Base-by-base conservation (phyloP, 2,113 vertebrate species). In the Myanophis thanlyinensis region DNA sequence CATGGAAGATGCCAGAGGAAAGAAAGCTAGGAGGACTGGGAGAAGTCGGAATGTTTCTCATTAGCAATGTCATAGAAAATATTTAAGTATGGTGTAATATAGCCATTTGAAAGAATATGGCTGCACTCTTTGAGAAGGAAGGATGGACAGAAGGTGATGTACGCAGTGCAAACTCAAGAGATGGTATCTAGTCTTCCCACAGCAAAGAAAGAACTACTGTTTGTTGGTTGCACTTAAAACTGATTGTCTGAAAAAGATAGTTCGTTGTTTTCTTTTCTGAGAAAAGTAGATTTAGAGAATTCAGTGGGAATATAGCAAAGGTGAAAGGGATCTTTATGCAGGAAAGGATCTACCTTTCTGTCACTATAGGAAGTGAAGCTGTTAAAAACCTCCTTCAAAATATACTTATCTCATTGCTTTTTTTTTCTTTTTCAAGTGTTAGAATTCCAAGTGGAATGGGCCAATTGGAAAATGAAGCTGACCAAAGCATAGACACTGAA, bases 311-410 rank as follows among this genome's bases (percentile, higher is more conserved):
- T 87, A 47, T 30, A 52, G n/a, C 84, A 52, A 90, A 87, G n/a
- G 86, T 88, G 88, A 1, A 30, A 40, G 52, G 40, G 6, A 18
- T 27, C 86, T 0, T 80, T 92, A 88, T 22, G 10, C 22, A 87
- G 20, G 52, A 51, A 88, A 73, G 20, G 23, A 30, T 86, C 6
- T 53, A 46, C 73, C 73, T 40, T 80, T 80, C 35, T 40, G 18
- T 44, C 73, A 80, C 73, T 44, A 9, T 80, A 10, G 73, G 73
- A 44, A 80, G 73, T 44, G 35, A 80, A 44, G 1, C 94, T 94
- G 86, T 96, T 93, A 92, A 94, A 94, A 92, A 90, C 30, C 92
- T 59, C 80, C 5, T 15, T 92, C 93, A 89, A 92, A 95, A 93
- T 92, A 94, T n/a, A 62, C 27, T 91, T 44, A 95, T 46, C 23